phyloP scores from a whole-genome alignment of 2,797 vertebrate species.

The Fratercula arctica region DNA sequence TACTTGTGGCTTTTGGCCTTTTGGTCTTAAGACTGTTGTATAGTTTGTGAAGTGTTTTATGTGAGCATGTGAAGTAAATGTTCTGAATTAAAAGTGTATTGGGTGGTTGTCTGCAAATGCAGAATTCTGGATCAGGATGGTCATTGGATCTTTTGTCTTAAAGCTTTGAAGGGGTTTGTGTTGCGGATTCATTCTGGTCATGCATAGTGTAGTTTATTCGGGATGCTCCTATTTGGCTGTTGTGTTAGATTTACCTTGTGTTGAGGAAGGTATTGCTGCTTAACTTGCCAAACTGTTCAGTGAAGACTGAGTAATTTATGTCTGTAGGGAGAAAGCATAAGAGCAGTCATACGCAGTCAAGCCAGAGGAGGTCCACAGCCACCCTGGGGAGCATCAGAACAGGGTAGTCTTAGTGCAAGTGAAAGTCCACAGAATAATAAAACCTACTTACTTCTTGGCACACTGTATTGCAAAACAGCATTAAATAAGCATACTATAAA shows the following conservation, averaged over 20 bases:
- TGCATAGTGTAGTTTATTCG: background rate
- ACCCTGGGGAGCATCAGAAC: background rate
- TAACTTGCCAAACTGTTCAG: background rate
- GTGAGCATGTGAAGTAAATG: background rate
- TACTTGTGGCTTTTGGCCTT: background rate
- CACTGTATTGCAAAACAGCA: background rate
- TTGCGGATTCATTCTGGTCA: background rate
- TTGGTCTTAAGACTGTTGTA: background rate
- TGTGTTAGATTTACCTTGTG: background rate
- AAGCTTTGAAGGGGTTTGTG: background rate
- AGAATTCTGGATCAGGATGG: background rate
- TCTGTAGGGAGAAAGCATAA: background rate
- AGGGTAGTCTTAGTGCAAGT: background rate
- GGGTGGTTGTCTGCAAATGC: background rate
- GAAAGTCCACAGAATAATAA: background rate
- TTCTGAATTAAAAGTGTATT: background rate
- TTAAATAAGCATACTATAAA: conserved; percentile 6
- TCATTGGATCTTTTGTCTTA: background rate
- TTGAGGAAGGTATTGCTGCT: background rate
- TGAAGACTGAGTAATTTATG: background rate
- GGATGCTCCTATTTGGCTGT: background rate
- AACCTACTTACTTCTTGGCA: background rate
- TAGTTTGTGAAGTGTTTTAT: background rate
- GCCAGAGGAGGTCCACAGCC: background rate
- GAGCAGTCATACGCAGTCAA: accelerated